phyloP scores from a whole-genome alignment of 2,888 invertebrate genomes.

The Mechanitis messenoides region DNA sequence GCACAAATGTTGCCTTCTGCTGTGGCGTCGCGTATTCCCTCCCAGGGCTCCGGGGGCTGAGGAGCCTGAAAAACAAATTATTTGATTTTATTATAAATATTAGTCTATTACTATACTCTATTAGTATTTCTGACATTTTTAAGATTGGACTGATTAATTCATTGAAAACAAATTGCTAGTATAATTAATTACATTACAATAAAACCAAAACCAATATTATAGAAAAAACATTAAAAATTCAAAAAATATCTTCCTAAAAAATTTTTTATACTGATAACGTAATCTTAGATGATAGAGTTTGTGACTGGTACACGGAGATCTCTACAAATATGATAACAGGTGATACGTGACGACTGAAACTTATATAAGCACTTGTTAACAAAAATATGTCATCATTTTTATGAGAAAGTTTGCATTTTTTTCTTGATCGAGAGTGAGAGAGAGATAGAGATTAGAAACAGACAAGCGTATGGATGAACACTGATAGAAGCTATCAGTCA shows the following conservation, averaged over 20 bases:
- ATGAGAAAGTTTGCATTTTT: too few species aligned
- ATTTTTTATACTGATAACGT: constrained; percentile 8
- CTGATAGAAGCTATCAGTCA: too few species aligned
- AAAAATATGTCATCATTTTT: neutral
- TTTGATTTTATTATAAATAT: too few species aligned
- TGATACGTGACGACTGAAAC: neutral
- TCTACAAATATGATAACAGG: constrained; percentile 3
- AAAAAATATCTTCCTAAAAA: neutral
- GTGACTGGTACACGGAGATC: constrained; percentile 4
- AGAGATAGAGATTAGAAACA: too few species aligned
- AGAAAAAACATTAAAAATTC: neutral
- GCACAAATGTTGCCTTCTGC: constrained; percentile 78
- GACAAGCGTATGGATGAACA: too few species aligned
- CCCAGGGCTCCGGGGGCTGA: constrained; percentile 75
- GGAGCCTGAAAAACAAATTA: constrained; percentile 64
- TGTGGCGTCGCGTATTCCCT: constrained; percentile 77
- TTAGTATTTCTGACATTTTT: too few species aligned
- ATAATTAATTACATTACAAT: neutral
- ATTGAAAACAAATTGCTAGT: neutral
- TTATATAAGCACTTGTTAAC: neutral
- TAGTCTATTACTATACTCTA: too few species aligned
- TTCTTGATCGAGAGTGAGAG: too few species aligned
- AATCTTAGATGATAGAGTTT: constrained; percentile 9
- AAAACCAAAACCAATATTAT: neutral
- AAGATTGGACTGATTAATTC: neutral